These are phyloP conservation scores for Cryptus armator DNA, from an alignment of 2,888 invertebrate genomes.

Conservation along the genomic window DNA sequence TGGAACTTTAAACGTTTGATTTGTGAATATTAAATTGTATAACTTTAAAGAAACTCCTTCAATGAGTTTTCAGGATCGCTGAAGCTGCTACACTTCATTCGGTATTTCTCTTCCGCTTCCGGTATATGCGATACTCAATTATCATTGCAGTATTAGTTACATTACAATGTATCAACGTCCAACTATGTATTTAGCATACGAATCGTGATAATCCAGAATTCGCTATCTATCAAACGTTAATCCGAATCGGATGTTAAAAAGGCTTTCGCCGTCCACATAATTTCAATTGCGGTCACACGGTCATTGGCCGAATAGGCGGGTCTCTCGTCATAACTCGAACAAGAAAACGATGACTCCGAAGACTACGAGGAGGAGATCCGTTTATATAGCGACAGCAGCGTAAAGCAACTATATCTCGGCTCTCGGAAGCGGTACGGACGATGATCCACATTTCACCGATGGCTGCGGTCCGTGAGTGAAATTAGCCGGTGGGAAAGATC, in stretches of 20 bases:
- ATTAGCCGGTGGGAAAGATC: constrained; percentile 74
- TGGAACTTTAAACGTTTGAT: too few relatives aligned
- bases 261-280: constrained; percentile 53
- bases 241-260: constrained; percentile 8
- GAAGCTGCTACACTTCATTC: too few relatives aligned
- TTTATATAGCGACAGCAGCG: neutral
- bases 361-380: neutral
- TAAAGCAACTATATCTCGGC: constrained; percentile 5
- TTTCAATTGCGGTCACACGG: constrained; percentile 55
- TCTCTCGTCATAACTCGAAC: constrained; percentile 4
- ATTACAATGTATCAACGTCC: neutral
- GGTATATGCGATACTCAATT: too few relatives aligned
- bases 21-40: too few relatives aligned
- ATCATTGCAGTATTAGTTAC: too few relatives aligned
- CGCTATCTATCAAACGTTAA: constrained; percentile 5
- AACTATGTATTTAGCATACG: neutral
- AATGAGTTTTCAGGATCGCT: too few relatives aligned
- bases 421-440: constrained; percentile 11
- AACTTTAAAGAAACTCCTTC: too few relatives aligned
- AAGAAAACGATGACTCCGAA: constrained; percentile 20
- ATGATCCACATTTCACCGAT: constrained; percentile 77
- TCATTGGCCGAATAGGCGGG: constrained; percentile 57
- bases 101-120: too few relatives aligned
- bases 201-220: neutral
- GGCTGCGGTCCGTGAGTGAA: constrained; percentile 73